These are phyloP conservation scores for Pampus argenteus DNA, from an alignment of 2,797 vertebrate genomes.

Conservation along the genomic window DNA sequence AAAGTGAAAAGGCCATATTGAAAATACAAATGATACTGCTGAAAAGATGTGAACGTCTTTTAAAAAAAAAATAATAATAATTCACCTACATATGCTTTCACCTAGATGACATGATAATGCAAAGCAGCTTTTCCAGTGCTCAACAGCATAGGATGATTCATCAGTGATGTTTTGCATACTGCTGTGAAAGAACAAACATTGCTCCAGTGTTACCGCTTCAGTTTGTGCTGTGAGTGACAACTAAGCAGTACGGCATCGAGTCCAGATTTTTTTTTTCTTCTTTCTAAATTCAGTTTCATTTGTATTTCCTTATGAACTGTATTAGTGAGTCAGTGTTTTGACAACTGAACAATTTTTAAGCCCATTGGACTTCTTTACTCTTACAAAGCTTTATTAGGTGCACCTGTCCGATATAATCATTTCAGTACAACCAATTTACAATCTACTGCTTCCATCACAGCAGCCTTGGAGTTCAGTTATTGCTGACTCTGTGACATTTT, in stretches of 20 bases:
- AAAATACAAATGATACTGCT: background rate
- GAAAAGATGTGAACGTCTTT: background rate
- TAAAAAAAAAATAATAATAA: no score
- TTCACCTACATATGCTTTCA: no score
- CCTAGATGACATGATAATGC: background rate
- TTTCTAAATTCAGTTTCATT: background rate
- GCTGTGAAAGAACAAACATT: background rate
- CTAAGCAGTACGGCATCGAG: background rate
- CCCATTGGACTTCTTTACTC: background rate
- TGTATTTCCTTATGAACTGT: background rate
- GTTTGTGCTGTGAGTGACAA: no score
- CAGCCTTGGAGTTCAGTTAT: no score
- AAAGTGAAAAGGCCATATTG: slow-evolving; percentile 16
- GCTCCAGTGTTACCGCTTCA: background rate
- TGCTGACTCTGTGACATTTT: background rate
- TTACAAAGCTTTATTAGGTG: background rate
- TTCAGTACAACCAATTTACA: background rate
- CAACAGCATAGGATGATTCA: background rate
- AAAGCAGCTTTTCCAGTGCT: slow-evolving; percentile 8
- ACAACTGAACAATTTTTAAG: background rate
- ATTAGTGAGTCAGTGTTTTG: background rate
- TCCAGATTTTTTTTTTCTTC: background rate
- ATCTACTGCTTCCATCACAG: background rate
- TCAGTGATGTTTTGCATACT: background rate
- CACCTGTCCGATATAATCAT: background rate